phyloP scores from a whole-genome alignment of 2,113 vertebrate genomes.

The Ptilonorhynchus violaceus region DNA sequence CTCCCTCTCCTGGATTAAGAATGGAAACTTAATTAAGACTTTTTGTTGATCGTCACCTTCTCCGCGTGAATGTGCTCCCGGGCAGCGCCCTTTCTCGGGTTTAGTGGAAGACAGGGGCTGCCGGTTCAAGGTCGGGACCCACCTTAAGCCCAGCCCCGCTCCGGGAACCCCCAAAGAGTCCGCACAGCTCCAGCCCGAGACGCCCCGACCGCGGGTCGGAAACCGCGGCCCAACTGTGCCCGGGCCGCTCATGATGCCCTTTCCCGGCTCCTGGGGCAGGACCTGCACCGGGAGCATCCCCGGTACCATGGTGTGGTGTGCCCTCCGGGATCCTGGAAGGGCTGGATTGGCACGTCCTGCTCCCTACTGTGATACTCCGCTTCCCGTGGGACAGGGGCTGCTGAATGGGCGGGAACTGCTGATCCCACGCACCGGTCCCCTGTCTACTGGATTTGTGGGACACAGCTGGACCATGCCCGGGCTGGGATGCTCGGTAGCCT shows the following conservation, averaged over 20 bases:
- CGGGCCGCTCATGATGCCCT: neutral
- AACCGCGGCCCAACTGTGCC: neutral
- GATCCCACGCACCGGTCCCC: slow-evolving; percentile 11
- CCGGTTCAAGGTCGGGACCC: neutral
- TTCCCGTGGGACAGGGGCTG: slow-evolving; percentile 19
- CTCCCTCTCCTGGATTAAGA: neutral
- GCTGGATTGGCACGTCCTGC: slow-evolving; percentile 3
- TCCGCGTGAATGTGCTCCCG: neutral
- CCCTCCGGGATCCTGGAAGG: slow-evolving; percentile 50
- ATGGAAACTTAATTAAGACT: neutral
- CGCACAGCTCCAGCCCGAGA: neutral
- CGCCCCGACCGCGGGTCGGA: neutral
- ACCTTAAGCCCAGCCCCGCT: neutral
- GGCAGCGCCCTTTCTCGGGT: neutral
- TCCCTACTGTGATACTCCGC: neutral
- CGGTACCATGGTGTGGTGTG: slow-evolving; percentile 29
- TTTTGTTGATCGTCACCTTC: neutral
- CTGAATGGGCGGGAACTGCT: neutral
- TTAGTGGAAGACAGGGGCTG: neutral
- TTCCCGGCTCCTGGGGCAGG: neutral
- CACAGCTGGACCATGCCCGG: neutral
- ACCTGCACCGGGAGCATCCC: slow-evolving; percentile 26
- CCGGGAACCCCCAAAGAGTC: neutral
- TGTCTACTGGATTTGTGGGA: slow-evolving; percentile 59
- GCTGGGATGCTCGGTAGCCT: neutral